A percentile compares a stretch with the other conserved stretches of the same genome.
These are phyloP conservation scores for Carpatolechia fugitivella DNA, from an alignment of 2,888 invertebrate species.

Conservation along the genomic window DNA sequence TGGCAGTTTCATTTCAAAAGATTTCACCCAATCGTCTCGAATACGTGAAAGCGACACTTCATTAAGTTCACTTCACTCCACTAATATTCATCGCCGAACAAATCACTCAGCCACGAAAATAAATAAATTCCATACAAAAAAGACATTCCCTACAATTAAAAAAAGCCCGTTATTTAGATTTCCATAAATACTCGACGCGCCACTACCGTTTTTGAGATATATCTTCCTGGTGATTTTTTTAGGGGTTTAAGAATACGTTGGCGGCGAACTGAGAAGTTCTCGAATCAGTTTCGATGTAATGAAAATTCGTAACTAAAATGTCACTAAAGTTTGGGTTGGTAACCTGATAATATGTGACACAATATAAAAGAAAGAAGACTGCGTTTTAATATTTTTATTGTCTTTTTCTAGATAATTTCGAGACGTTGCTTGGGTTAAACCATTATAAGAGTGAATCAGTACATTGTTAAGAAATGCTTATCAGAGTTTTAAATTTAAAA, in stretches of 20 bases:
- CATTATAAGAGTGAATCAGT: too few relatives aligned
- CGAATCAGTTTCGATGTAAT: neutral
- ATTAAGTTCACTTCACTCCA: slow-evolving; percentile 49
- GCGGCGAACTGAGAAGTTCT: slow-evolving; percentile 14
- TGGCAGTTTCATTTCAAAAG: neutral
- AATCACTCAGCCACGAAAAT: slow-evolving; percentile 70
- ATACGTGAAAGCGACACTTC: slow-evolving; percentile 44
- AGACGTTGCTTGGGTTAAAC: too few relatives aligned
- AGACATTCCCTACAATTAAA: slow-evolving; percentile 71
- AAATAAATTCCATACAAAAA: slow-evolving; percentile 67
- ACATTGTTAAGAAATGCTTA: too few relatives aligned
- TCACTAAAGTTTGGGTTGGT: too few relatives aligned
- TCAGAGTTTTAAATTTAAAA: too few relatives aligned
- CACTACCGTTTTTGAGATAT: slow-evolving; percentile 66
- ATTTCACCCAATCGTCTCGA: slow-evolving; percentile 15
- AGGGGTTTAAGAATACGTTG: slow-evolving; percentile 18
- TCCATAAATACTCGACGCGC: slow-evolving; percentile 71
- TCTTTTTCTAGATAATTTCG: too few relatives aligned
- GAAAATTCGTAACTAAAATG: too few relatives aligned
- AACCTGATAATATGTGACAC: too few relatives aligned
- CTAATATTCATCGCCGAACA: slow-evolving; percentile 63
- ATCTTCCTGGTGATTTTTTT: slow-evolving; percentile 69
- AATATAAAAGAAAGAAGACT: too few relatives aligned
- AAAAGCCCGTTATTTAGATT: slow-evolving; percentile 73
- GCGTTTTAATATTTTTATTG: too few relatives aligned